phyloP scores from a whole-genome alignment of 2,797 vertebrate species.

The Scolopax rusticola region DNA sequence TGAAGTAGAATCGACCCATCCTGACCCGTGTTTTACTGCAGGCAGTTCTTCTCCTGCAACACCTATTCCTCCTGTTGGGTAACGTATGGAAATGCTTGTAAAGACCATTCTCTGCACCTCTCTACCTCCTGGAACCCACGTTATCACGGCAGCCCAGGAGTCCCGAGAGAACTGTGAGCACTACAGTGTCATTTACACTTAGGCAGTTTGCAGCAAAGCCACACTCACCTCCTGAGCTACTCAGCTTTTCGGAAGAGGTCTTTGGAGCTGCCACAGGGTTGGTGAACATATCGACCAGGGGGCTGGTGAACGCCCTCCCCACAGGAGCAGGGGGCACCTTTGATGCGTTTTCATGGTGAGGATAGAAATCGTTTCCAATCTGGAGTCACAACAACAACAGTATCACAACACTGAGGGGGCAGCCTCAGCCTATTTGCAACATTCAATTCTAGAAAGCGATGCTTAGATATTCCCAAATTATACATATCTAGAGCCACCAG shows the following conservation, averaged over 20 bases:
- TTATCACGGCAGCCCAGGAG: neutral
- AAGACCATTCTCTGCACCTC: neutral
- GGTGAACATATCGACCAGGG: slow-evolving; percentile 92
- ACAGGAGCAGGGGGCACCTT: slow-evolving; percentile 89
- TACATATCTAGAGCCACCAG: neutral
- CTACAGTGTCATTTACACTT: neutral
- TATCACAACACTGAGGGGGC: neutral
- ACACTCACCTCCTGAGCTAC: slow-evolving; percentile 67
- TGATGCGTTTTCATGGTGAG: slow-evolving; percentile 62
- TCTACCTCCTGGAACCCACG: neutral
- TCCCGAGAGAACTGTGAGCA: neutral
- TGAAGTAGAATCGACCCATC: neutral
- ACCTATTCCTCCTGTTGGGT: neutral
- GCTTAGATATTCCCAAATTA: neutral
- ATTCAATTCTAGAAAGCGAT: neutral
- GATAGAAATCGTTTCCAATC: slow-evolving; percentile 71
- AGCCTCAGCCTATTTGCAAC: neutral
- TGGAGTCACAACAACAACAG: slow-evolving; percentile 12
- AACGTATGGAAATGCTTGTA: neutral
- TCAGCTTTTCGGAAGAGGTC: slow-evolving; percentile 69
- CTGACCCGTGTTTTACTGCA: neutral
- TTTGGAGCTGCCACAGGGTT: slow-evolving; percentile 76
- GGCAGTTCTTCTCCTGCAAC: neutral
- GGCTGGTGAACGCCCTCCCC: slow-evolving; percentile 87
- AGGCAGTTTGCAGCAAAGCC: neutral